A percentile compares a stretch with the other conserved stretches of the same genome.
Conservation (phyloP, 2,888 invertebrate genomes). For the Stratiomys singularior region DNA sequence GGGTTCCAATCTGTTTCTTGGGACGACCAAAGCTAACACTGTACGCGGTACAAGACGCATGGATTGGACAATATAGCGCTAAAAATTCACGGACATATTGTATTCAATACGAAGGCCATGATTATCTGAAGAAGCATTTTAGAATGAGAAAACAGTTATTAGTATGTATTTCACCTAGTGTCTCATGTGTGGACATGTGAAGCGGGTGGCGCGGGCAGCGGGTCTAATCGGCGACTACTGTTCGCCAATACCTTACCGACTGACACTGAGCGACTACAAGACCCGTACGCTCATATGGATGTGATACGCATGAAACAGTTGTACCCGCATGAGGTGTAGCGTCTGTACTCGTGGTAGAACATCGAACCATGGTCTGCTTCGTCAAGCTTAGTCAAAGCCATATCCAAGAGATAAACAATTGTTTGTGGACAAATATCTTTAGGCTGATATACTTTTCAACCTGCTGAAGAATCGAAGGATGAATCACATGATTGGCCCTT, state of each 20-base stretch:
- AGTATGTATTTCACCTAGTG: constrained; percentile 28
- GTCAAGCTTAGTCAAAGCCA: too few species aligned
- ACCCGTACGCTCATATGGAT: constrained; percentile 24
- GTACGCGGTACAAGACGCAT: background rate
- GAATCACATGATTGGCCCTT: too few species aligned
- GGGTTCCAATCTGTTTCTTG: background rate
- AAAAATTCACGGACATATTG: background rate
- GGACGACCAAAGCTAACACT: background rate
- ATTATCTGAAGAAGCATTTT: constrained; percentile 4
- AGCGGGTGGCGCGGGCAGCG: background rate
- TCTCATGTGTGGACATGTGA: background rate
- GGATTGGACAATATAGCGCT: background rate
- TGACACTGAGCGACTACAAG: constrained; percentile 9
- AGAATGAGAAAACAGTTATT: constrained; percentile 35
- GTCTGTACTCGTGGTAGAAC: background rate
- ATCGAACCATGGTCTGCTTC: too few species aligned
- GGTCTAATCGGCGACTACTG: constrained; percentile 10
- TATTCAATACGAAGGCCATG: background rate
- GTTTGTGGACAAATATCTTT: too few species aligned
- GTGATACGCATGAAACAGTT: constrained; percentile 43
- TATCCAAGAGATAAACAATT: too few species aligned
- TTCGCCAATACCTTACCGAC: background rate
- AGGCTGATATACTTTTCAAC: too few species aligned
- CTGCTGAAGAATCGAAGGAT: too few species aligned
- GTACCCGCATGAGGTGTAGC: background rate